Percentiles rank a stretch among this genome's conserved stretches.
These are phyloP conservation scores for Aphelinus certus DNA, from an alignment of 1,140 invertebrate species.

Conservation along the genomic window DNA sequence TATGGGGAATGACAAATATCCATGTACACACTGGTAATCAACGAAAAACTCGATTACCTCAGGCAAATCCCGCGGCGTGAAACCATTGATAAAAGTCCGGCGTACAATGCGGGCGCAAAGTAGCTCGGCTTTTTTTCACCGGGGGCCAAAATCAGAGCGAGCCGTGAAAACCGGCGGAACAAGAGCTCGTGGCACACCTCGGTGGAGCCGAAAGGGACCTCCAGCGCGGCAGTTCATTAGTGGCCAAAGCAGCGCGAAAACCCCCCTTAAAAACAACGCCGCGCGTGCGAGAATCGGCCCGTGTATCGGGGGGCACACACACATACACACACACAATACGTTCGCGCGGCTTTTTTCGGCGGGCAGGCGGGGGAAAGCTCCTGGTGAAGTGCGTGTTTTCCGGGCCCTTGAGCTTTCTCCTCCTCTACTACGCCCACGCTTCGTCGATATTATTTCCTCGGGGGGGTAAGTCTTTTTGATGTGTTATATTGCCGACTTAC, in stretches of 20 bases:
- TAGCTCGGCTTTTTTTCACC: no score
- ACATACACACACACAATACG: not conserved
- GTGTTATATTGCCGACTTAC: not conserved
- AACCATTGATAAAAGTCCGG: no score
- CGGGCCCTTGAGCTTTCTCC: slow-evolving; percentile 9
- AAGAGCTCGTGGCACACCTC: no score
- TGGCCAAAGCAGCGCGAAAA: not conserved
- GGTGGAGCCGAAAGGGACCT: no score
- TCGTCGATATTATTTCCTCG: slow-evolving; percentile 19
- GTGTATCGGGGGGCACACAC: not conserved
- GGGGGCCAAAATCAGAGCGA: no score
- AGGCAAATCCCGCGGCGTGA: no score
- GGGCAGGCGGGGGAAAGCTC: not conserved
- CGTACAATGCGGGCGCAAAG: no score
- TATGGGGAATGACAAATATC: no score
- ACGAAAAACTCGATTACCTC: no score
- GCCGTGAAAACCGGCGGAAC: no score
- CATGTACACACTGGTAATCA: no score
- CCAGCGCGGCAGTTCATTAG: slow-evolving; percentile 9
- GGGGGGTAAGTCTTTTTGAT: slow-evolving; percentile 15
- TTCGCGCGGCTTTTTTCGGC: not conserved
- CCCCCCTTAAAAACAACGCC: not conserved
- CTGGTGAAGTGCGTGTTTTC: slow-evolving; percentile 7
- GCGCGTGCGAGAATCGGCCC: no score
- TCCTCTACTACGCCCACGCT: not conserved